phyloP scores from a whole-genome alignment of 2,888 invertebrate genomes.

The Norana najaformis region DNA sequence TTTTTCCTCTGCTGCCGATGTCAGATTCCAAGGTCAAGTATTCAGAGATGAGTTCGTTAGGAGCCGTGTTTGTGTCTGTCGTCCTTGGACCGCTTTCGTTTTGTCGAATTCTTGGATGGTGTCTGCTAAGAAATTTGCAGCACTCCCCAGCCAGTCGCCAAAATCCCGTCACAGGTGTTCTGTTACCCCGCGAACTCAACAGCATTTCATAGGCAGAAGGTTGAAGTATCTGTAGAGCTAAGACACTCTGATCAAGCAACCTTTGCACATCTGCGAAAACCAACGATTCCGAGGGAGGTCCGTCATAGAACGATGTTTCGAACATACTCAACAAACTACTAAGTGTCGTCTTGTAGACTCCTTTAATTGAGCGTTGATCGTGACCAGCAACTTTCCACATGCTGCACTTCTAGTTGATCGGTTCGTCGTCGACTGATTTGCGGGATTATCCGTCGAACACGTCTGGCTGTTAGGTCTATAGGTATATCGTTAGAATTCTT shows the following conservation, averaged over 20 bases:
- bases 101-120: not conserved
- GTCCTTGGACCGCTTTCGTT: not conserved
- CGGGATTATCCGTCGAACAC: not conserved
- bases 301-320: not conserved
- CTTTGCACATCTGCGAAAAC: not conserved
- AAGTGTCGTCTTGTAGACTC: not conserved
- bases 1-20: not conserved
- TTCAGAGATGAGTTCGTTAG: not conserved
- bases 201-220: not conserved
- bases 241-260: not conserved
- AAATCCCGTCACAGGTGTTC: not conserved
- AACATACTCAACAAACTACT: not conserved
- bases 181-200: not conserved
- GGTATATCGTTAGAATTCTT: not conserved
- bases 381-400: not conserved
- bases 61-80: not conserved
- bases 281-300: not conserved
- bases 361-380: not conserved
- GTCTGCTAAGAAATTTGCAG: not conserved
- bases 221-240: not conserved
- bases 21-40: not conserved
- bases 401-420: not conserved
- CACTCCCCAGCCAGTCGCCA: not conserved
- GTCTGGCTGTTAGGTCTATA: not conserved
- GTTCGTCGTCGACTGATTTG: too few species aligned